Evolutionary conservation across 2,797 vertebrate species (phyloP).

Genomic region (Melanotaenia pygmaea): DNA sequence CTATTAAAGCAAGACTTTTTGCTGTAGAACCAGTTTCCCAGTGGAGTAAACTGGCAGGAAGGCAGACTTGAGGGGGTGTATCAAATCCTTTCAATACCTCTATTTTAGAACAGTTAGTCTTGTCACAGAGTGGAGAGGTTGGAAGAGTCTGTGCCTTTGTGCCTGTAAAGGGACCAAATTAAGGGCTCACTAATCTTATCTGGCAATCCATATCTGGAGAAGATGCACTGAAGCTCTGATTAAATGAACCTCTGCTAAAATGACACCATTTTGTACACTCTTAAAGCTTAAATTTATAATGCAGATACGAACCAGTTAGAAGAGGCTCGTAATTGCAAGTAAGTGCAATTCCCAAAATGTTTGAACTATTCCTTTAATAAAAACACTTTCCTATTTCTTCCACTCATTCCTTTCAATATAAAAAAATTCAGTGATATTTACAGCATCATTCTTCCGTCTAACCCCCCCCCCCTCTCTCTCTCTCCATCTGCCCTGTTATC

Average conservation of each 20-base stretch:
- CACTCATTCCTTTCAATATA: background rate
- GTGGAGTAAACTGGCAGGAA: background rate
- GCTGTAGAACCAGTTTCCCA: background rate
- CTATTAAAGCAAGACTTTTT: slow-evolving; percentile 10
- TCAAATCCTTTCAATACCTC: slow-evolving; percentile 3
- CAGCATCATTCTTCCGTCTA: slow-evolving; percentile 38
- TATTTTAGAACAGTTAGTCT: slow-evolving; percentile 4
- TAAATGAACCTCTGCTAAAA: slow-evolving; percentile 11
- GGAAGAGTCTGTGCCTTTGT: slow-evolving; percentile 14
- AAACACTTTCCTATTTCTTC: background rate
- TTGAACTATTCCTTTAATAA: slow-evolving; percentile 13
- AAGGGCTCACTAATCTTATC: slow-evolving; percentile 12
- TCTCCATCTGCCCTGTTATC: slow-evolving; percentile 60
- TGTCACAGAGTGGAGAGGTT: slow-evolving; percentile 11
- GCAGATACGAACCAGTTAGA: background rate
- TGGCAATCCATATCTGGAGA: slow-evolving; percentile 4
- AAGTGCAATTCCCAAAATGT: background rate
- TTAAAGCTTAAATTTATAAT: background rate
- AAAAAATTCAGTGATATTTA: slow-evolving; percentile 44
- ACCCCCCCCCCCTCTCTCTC: slow-evolving; percentile 35
- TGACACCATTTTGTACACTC: background rate
- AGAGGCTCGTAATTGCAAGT: background rate
- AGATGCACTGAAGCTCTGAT: slow-evolving; percentile 11
- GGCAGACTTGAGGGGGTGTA: background rate
- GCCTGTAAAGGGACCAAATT: slow-evolving; percentile 1